Evolutionary conservation across 2,888 invertebrate species (phyloP), one percentile per base, ranked within the genome.

Genomic region (Mesochorus sp.): DNA sequence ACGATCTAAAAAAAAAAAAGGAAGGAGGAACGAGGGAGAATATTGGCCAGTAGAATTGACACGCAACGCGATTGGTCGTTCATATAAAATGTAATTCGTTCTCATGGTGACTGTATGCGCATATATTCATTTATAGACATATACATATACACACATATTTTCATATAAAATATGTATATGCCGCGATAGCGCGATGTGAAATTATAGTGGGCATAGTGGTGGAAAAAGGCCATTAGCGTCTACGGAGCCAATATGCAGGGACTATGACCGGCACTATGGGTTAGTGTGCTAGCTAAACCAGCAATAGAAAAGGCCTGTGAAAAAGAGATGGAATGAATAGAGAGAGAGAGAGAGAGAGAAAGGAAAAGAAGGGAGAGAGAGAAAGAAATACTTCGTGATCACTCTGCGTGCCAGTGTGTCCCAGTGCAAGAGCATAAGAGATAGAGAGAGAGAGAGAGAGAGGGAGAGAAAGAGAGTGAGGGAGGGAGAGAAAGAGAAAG

Each of bases 1-100:
- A n/a, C 44, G 64, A 31, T 61, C 39, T 39, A 55, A 55, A 26
- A 51, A 3, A 8, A 8, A 8, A 8, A 10, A 1, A 8, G 34
- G 42, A 28, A 62, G 44, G 6, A 21, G 4, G 39, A 17, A 12
- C 59, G 68, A 61, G 66, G 71, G 70, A 70, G 57, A 71, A 74
- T 80, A 80, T 80, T 80, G 78, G 80, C 75, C 44, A 37, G 37
- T 34, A 53, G 53, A 55, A 51, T 61, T 62, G 64, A 57, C 57
- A 42, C 47, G 34, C 55, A 47, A 62, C 49, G 75, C 51, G 70
- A 80, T 80, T 78, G 78, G 80, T 73, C 53, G 75, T 59, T 64
- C 67, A 44, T n/a, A n/a, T 53, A 70, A 68, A 47, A 53, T 64
- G 76, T 80, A 76, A 80, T 75, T 78, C 66, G 57, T 17, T 70